Conservation (phyloP, 2,888 invertebrate species). For the Dicyrtoma fusca region DNA sequence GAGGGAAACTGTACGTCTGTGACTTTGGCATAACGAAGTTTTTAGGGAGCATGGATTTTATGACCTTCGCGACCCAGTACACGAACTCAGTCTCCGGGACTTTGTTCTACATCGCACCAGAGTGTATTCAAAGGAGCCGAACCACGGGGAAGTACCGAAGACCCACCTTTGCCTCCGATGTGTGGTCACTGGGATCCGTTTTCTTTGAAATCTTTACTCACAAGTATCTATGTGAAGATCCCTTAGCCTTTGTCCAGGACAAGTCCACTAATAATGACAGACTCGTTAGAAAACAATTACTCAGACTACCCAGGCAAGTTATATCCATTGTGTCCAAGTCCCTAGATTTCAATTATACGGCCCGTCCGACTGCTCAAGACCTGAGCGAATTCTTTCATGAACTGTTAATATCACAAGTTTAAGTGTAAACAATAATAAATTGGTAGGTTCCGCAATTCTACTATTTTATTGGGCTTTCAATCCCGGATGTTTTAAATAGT, state of each 20-base stretch:
- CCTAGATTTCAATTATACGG: not conserved
- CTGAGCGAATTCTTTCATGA: conserved; percentile 20
- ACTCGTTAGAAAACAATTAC: not conserved
- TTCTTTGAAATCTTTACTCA: conserved; percentile 21
- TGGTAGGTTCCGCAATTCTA: too few relatives aligned
- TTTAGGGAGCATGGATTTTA: conserved; percentile 19
- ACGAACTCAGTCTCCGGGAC: conserved; percentile 23
- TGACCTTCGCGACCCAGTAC: conserved; percentile 14
- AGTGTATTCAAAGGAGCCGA: conserved; percentile 12
- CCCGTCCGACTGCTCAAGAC: not conserved
- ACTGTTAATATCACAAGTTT: too few relatives aligned
- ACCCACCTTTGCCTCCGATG: conserved; percentile 15
- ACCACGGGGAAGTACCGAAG: not conserved
- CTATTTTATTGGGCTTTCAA: too few relatives aligned
- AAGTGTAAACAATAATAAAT: too few relatives aligned
- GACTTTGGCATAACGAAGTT: conserved; percentile 34
- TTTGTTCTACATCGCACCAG: conserved; percentile 27
- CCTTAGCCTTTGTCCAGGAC: not conserved
- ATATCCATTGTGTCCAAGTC: not conserved
- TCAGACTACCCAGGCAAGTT: not conserved
- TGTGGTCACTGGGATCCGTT: conserved; percentile 30
- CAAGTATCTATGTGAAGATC: not conserved
- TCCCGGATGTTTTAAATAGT: too few relatives aligned
- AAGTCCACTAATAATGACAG: conserved; percentile 13
- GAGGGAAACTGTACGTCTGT: conserved; percentile 25